phyloP scores from a whole-genome alignment of 2,797 vertebrate species.

The Chiloscyllium punctatum region DNA sequence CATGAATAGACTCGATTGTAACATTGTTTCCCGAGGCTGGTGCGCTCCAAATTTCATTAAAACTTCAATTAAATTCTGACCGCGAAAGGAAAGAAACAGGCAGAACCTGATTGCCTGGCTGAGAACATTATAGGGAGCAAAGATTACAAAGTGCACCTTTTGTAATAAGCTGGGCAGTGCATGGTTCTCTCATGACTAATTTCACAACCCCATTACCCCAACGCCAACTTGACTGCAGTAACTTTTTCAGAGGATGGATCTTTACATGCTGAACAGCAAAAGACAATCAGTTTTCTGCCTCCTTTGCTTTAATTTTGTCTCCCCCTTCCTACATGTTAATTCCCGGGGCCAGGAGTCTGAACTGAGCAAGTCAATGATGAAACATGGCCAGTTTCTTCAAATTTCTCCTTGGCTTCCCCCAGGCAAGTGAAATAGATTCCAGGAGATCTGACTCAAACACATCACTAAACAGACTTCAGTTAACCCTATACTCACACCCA shows the following conservation, averaged over 20 bases:
- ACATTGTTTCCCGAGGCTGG: background rate
- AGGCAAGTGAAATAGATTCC: background rate
- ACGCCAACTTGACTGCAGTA: background rate
- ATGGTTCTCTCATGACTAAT: too few relatives aligned
- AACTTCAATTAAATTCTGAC: conserved; percentile 28
- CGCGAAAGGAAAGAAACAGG: background rate
- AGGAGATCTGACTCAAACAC: background rate
- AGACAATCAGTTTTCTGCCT: background rate
- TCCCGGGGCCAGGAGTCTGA: background rate
- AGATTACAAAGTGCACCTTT: background rate
- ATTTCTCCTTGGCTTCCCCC: background rate
- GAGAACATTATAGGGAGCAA: background rate
- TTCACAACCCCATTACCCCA: background rate
- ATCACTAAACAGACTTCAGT: background rate
- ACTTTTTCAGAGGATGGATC: background rate
- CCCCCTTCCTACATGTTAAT: background rate
- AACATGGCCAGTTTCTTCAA: background rate
- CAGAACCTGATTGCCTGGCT: background rate
- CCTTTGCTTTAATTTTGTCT: background rate
- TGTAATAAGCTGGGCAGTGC: background rate
- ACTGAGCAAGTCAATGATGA: too few relatives aligned
- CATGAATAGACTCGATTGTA: background rate
- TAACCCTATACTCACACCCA: background rate
- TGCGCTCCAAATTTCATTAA: background rate
- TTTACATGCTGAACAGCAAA: background rate